phyloP scores from a whole-genome alignment of 2,797 vertebrate species.

The Gadopsis marmoratus region DNA sequence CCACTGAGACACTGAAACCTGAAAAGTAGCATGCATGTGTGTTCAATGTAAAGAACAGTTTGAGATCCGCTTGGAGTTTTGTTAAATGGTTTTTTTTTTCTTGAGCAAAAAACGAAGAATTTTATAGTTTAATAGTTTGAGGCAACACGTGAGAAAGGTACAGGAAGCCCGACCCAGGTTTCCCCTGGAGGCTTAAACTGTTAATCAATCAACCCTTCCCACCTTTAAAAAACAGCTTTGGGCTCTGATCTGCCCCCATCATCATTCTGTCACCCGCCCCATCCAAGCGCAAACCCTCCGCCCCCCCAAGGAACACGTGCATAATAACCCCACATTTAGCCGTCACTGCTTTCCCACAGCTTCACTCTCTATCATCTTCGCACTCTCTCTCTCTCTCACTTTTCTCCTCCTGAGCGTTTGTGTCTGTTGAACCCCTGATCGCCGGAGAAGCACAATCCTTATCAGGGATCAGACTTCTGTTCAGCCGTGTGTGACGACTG shows the following conservation, averaged over 20 bases:
- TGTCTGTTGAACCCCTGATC: constrained; percentile 52
- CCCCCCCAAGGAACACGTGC: constrained; percentile 44
- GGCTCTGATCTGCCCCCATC: constrained; percentile 71
- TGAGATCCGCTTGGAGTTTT: not conserved
- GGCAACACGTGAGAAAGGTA: constrained; percentile 51
- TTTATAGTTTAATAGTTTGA: constrained; percentile 11
- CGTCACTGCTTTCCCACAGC: constrained; percentile 44
- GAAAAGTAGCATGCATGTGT: not conserved
- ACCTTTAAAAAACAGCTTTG: constrained; percentile 62
- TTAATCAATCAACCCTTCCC: constrained; percentile 75
- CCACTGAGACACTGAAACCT: not conserved
- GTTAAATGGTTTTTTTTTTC: not conserved
- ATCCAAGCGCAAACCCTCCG: constrained; percentile 35
- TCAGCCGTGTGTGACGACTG: constrained; percentile 75
- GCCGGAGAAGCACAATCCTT: constrained; percentile 57
- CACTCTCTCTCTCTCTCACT: constrained; percentile 36
- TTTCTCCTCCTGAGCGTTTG: not conserved
- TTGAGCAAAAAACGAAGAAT: too few relatives aligned
- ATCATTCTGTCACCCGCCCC: constrained; percentile 73
- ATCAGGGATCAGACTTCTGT: constrained; percentile 77
- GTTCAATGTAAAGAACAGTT: not conserved
- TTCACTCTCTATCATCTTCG: constrained; percentile 48
- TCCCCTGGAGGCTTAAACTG: constrained; percentile 50
- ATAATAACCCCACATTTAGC: constrained; percentile 47
- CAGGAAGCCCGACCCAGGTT: constrained; percentile 68